Percentiles rank a stretch among this genome's conserved stretches.
phyloP scores from a whole-genome alignment of 1,140 invertebrate species.

The Drosophila melanica region DNA sequence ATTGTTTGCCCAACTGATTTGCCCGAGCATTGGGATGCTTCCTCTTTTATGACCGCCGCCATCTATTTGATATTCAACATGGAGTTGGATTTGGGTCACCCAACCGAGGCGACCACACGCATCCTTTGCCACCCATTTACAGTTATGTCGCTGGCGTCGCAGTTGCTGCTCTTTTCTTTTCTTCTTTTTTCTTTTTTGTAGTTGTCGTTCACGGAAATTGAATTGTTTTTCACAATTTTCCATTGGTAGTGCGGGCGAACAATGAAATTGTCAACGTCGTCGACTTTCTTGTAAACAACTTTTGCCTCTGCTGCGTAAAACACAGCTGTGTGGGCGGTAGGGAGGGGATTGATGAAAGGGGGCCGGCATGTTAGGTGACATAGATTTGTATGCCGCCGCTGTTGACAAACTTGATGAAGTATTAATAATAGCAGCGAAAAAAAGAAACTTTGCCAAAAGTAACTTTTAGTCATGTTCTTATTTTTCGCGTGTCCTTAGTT shows the following conservation, averaged over 20 bases:
- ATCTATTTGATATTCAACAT: conserved; percentile 73
- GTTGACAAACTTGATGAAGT: conserved; percentile 69
- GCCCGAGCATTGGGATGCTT: conserved; percentile 26
- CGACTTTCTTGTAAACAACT: conserved; percentile 69
- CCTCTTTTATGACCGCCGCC: conserved; percentile 58
- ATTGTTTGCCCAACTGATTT: conserved; percentile 75
- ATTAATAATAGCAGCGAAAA: conserved; percentile 59
- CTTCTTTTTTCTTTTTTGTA: background rate
- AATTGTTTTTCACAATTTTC: conserved; percentile 71
- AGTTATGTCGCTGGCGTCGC: conserved; percentile 54
- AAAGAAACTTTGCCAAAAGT: conserved; percentile 33
- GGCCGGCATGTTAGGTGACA: conserved; percentile 41
- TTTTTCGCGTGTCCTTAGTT: background rate
- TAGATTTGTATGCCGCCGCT: conserved; percentile 39
- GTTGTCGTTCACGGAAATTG: conserved; percentile 66
- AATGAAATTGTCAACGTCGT: conserved; percentile 57
- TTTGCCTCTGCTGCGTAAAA: conserved; percentile 34
- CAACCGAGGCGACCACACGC: conserved; percentile 49
- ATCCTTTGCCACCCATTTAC: conserved; percentile 56
- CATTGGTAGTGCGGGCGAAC: conserved; percentile 28
- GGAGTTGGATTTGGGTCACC: conserved; percentile 38
- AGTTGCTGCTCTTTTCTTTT: background rate
- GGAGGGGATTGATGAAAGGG: background rate
- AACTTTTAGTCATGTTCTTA: conserved; percentile 23
- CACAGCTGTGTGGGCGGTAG: background rate